Conservation (phyloP, 2,797 vertebrate species). For the Nasua narica region DNA sequence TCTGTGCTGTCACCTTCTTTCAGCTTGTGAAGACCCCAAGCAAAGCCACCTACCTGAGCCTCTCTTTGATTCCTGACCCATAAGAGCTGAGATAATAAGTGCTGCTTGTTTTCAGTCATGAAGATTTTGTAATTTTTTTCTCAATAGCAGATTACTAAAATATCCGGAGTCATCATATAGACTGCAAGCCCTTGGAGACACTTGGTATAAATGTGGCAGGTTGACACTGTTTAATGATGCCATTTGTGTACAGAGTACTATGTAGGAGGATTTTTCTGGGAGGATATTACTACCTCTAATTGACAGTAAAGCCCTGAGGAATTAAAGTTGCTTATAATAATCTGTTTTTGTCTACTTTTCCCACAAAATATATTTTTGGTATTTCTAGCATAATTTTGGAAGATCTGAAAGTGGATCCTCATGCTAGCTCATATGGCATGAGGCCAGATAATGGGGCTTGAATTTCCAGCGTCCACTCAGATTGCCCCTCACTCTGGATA, state of each 20-base stretch:
- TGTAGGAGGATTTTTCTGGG: background rate
- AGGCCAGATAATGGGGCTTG: background rate
- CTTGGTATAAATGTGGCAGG: background rate
- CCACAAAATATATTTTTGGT: background rate
- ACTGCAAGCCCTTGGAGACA: background rate
- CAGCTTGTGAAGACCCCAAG: background rate
- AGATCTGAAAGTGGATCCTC: background rate
- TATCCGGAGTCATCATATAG: background rate
- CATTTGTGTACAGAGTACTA: background rate
- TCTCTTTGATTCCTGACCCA: background rate
- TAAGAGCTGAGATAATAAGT: background rate
- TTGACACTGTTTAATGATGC: background rate
- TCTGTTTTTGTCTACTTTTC: background rate
- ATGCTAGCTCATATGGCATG: background rate
- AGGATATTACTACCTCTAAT: background rate
- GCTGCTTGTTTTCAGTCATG: background rate
- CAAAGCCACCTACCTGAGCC: background rate
- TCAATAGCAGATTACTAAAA: background rate
- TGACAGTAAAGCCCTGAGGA: constrained; percentile 13
- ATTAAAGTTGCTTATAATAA: background rate
- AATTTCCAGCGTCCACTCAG: background rate
- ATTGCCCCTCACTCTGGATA: background rate
- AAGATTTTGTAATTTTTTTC: background rate
- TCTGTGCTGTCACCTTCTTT: no score
- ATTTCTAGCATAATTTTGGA: constrained; percentile 31